Evolutionary conservation across 2,113 vertebrate species (phyloP).

Genomic region (Paratilapia polleni): DNA sequence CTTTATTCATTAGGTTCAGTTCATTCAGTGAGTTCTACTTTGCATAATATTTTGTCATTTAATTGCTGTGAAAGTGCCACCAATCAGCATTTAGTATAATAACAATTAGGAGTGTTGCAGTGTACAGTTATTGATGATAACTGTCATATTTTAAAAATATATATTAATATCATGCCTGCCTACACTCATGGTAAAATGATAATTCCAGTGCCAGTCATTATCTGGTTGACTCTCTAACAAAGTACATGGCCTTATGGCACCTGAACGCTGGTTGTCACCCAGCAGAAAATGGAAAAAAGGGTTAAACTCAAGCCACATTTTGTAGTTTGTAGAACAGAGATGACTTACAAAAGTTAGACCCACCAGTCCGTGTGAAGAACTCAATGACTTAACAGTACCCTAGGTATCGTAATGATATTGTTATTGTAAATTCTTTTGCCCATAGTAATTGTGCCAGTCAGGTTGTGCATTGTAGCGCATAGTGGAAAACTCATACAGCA

Average conservation of each 20-base stretch:
- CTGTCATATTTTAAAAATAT: neutral
- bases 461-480: no score
- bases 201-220: neutral
- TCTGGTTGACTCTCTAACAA: neutral
- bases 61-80: neutral
- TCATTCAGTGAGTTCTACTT: neutral
- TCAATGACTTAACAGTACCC: no score
- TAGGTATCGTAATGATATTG: no score
- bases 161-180: neutral
- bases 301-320: no score
- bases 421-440: no score
- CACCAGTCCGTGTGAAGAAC: no score
- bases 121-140: neutral
- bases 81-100: neutral
- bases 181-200: neutral
- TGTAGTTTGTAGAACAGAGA: no score
- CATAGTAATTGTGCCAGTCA: no score
- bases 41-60: neutral
- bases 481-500: no score
- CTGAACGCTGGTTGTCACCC: neutral
- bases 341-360: no score
- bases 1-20: neutral
- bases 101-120: neutral
- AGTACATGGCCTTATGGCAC: neutral
- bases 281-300: neutral